Evolutionary conservation across 2,888 invertebrate genomes (phyloP), one percentile per base, ranked within the genome.

Genomic region (Platycnemis pennipes): DNA sequence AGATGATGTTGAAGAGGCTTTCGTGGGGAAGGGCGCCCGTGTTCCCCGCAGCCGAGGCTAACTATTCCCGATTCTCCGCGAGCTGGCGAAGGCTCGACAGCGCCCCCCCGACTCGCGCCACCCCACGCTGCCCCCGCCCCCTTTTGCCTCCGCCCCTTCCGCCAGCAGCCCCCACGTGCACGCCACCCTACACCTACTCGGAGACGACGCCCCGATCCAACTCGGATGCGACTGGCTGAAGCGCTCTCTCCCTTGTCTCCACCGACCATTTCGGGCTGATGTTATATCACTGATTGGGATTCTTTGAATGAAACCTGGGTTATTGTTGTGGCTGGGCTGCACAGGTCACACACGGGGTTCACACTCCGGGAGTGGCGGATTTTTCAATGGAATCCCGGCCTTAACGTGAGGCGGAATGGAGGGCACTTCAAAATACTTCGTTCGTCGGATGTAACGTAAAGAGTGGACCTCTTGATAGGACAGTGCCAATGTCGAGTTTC

Each of bases 31-130:
- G 63, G 91, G 63, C 63, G 91, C 91, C 91, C 91, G 91, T 63
- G 42, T 63, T 91, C 63, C 91, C 91, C 63, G 91, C 91, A 91
- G 56, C 91, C 56, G 91, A 91, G 91, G 63, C 63, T 91, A 44
- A 91, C 91, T 91, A 91, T 91, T 63, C 63, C 91, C 91, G 63
- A 44, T 63, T 91, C 69, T 44, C 63, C 91, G 44, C 56, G 91
- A 56, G 91, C 91, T 91, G 26, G 91, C 89, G 31, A 26, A 77
- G 77, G 77, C 77, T 37, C 77, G 11, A 31, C 26, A 37, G 22
- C 77, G 37, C 1, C 77, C 77, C 77, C 37, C 49, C 49, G 13
- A 7, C n/a, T 63, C 19, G 22, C 26, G 63, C 46, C 49, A n/a
- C 31, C 86, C 56, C 89, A 37, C 26, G 53, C 37, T 31, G 31